These are phyloP conservation scores for Diloba caeruleocephala DNA, from an alignment of 2,888 invertebrate species.

Conservation along the genomic window DNA sequence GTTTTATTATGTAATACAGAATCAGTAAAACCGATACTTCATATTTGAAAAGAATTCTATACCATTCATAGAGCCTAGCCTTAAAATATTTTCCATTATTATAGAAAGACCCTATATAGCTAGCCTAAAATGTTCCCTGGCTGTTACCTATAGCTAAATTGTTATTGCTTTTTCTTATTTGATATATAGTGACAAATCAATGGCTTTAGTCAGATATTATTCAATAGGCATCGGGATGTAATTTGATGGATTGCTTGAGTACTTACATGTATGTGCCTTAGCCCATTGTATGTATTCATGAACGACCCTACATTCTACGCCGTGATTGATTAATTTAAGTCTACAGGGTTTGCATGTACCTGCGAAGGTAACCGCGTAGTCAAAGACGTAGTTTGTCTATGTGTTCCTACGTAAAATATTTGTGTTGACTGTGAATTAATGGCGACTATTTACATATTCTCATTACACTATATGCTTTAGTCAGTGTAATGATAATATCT, in stretches of 20 bases:
- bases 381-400: constrained; percentile 13
- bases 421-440: constrained; percentile 6
- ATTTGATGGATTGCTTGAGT: constrained; percentile 46
- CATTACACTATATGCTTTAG: too few species aligned
- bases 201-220: constrained; percentile 18
- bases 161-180: too few species aligned
- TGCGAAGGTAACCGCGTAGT: constrained; percentile 9
- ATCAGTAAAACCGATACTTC: too few species aligned
- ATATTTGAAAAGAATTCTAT: too few species aligned
- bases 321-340: constrained; percentile 53
- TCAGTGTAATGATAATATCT: too few species aligned
- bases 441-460: not conserved
- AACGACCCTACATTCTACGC: constrained; percentile 30
- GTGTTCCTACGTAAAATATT: not conserved
- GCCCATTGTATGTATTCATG: constrained; percentile 38
- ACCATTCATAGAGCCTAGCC: too few species aligned
- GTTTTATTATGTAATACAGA: too few species aligned
- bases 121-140: too few species aligned
- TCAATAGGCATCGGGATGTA: constrained; percentile 27
- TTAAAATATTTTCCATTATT: too few species aligned
- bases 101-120: too few species aligned
- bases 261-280: constrained; percentile 10
- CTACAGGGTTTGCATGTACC: constrained; percentile 23
- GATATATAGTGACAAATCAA: too few species aligned
- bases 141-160: too few species aligned